Percentiles rank a stretch among this genome's conserved stretches.
Evolutionary conservation across 2,797 vertebrate species (phyloP).

Genomic region (Clarias platycephalus): DNA sequence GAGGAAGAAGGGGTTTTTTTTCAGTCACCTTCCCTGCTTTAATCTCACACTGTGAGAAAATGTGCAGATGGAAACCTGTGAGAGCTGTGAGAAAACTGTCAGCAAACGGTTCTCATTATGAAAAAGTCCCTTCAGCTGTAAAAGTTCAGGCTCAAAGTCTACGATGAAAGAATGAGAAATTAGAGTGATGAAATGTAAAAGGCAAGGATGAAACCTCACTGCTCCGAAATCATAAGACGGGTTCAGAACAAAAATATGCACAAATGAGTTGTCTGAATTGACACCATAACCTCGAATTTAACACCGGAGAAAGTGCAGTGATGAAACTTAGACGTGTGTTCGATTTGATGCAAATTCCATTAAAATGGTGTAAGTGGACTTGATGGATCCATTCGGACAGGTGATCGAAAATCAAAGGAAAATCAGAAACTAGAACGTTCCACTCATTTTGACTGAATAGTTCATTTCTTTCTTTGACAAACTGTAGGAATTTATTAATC

Average conservation of each 20-base stretch:
- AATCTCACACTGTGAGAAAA: conserved; percentile 47
- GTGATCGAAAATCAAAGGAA: conserved; percentile 38
- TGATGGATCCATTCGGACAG: conserved; percentile 41
- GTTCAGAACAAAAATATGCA: not conserved
- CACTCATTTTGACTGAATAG: not conserved
- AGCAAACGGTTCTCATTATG: conserved; percentile 42
- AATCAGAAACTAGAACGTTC: conserved; percentile 7
- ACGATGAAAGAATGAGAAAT: conserved; percentile 32
- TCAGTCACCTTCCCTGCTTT: conserved; percentile 11
- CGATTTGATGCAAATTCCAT: conserved; percentile 31
- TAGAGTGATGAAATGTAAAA: conserved; percentile 60
- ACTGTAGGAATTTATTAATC: not conserved
- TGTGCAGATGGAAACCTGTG: conserved; percentile 21
- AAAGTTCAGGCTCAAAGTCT: conserved; percentile 32
- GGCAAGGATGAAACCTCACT: conserved; percentile 6
- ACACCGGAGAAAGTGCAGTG: not conserved
- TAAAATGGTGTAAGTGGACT: conserved; percentile 25
- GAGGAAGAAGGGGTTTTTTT: conserved; percentile 25
- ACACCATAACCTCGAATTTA: conserved; percentile 12
- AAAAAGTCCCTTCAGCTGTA: conserved; percentile 35
- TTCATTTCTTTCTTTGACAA: not conserved
- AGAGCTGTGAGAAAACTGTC: conserved; percentile 31
- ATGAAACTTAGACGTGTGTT: not conserved
- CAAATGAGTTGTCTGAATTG: conserved; percentile 2
- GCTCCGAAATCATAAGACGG: not conserved